Evolutionary conservation across 35 echinoderm and acorn worm genomes (phyloP).

Genomic region (Anneissia japonica): DNA sequence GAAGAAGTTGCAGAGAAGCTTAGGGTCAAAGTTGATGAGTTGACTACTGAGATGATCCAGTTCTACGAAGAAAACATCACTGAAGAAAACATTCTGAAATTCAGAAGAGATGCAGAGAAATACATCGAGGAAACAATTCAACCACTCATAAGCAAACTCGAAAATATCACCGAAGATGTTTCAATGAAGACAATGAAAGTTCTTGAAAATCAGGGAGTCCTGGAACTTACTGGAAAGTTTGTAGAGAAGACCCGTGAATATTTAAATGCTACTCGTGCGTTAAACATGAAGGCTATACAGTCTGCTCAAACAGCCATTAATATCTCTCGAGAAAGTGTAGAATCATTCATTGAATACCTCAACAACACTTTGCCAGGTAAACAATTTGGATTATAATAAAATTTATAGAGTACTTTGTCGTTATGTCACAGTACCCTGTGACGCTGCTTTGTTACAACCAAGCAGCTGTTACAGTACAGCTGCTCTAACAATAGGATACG

Average conservation of each 20-base stretch:
- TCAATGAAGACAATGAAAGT: neutral
- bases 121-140: neutral
- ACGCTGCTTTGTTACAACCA: no score
- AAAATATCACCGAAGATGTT: neutral
- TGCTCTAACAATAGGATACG: no score
- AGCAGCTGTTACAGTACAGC: no score
- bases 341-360: slow-evolving; percentile 23
- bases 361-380: slow-evolving; percentile 58
- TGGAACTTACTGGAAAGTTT: neutral
- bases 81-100: neutral
- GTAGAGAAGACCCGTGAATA: neutral
- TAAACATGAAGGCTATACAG: neutral
- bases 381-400: neutral
- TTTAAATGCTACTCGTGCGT: neutral
- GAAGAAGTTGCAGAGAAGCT: neutral
- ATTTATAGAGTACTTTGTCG: neutral
- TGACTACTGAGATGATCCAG: neutral
- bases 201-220: neutral
- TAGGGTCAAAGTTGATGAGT: neutral
- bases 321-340: neutral
- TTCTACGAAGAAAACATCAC: neutral
- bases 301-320: neutral
- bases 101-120: neutral
- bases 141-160: neutral
- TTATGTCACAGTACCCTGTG: neutral